A percentile compares a stretch with the other conserved stretches of the same genome.
These are phyloP conservation scores for Megamerina dolium DNA, from an alignment of 2,888 invertebrate species.

Conservation along the genomic window DNA sequence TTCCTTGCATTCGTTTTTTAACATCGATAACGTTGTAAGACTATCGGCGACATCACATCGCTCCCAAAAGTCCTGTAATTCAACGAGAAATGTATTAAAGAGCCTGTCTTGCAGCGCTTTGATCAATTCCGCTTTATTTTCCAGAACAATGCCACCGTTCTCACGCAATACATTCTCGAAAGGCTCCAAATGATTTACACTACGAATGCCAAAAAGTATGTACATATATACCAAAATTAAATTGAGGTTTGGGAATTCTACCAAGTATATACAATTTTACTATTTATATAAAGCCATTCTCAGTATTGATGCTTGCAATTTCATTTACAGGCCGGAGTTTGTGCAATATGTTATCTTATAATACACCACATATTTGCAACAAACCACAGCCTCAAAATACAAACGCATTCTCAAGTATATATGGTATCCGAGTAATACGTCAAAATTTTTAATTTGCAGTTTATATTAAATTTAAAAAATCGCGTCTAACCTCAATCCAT, in stretches of 20 bases:
- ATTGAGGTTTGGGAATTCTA: too few species aligned
- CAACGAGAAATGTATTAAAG: conserved; percentile 15
- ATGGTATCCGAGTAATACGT: too few species aligned
- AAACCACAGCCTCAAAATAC: conserved; percentile 32
- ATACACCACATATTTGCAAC: conserved; percentile 28
- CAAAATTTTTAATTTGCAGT: too few species aligned
- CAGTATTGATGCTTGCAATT: conserved; percentile 19
- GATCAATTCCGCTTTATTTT: conserved; percentile 21
- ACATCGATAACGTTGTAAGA: conserved; percentile 25
- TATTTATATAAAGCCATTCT: not conserved
- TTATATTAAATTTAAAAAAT: too few species aligned
- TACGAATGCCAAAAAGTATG: too few species aligned
- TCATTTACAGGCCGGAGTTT: conserved; percentile 39
- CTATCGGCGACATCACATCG: conserved; percentile 22
- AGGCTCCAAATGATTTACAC: conserved; percentile 27
- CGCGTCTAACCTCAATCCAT: conserved; percentile 29
- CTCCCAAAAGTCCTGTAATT: conserved; percentile 27
- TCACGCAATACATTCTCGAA: conserved; percentile 22
- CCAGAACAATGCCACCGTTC: conserved; percentile 20
- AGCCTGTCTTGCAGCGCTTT: conserved; percentile 22
- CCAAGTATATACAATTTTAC: too few species aligned
- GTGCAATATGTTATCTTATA: conserved; percentile 32
- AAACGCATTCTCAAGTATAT: too few species aligned
- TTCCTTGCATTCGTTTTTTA: conserved; percentile 27
- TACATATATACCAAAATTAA: not conserved